phyloP scores from a whole-genome alignment of 1,140 invertebrate species.

The Aphis craccivora region DNA sequence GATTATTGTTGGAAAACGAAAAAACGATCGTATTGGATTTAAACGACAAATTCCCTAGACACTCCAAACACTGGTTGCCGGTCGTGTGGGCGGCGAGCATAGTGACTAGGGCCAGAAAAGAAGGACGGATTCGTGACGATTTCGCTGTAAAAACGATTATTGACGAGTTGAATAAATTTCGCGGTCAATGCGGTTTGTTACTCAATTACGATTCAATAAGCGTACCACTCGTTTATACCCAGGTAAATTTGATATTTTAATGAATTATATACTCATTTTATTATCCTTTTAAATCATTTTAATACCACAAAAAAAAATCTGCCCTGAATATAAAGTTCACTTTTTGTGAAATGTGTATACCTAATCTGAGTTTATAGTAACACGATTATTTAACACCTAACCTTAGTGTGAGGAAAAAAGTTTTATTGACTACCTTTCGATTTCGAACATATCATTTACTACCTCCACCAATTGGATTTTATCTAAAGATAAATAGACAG shows the following conservation, averaged over 20 bases:
- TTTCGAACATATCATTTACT: too few species aligned
- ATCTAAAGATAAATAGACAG: too few species aligned
- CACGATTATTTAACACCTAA: too few species aligned
- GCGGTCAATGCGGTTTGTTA: constrained; percentile 81
- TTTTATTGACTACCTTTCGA: too few species aligned
- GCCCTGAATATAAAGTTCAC: neutral
- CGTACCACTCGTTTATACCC: constrained; percentile 92
- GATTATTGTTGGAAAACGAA: constrained; percentile 89
- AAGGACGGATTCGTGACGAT: constrained; percentile 90
- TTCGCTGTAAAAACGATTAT: constrained; percentile 91
- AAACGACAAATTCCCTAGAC: constrained; percentile 83
- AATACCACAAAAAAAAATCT: neutral
- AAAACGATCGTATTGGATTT: constrained; percentile 79
- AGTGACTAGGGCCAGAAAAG: constrained; percentile 84
- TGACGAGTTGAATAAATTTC: constrained; percentile 87
- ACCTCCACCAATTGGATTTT: too few species aligned
- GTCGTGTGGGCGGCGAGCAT: constrained; percentile 92
- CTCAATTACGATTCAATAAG: constrained; percentile 90
- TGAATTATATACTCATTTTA: neutral
- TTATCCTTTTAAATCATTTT: neutral
- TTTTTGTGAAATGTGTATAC: neutral
- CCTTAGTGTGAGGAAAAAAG: too few species aligned
- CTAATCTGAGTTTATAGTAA: too few species aligned
- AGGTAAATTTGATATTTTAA: constrained; percentile 68
- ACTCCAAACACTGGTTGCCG: constrained; percentile 94